phyloP scores from a whole-genome alignment of 2,888 invertebrate species.

The Chrysotoxum bicinctum region DNA sequence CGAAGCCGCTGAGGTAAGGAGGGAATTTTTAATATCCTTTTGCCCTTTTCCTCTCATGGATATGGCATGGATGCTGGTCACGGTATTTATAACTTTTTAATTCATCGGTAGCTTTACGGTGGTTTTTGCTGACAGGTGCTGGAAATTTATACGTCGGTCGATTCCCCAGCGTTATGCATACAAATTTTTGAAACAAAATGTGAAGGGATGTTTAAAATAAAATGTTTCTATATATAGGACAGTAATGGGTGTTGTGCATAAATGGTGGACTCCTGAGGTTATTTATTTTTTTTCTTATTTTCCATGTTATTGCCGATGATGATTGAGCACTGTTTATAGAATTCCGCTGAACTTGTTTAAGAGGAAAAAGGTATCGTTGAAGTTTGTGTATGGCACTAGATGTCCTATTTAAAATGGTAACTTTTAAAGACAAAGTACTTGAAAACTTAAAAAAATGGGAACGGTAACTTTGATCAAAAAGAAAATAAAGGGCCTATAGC shows the following conservation, averaged over 20 bases:
- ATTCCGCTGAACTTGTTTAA: not conserved
- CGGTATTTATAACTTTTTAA: constrained; percentile 64
- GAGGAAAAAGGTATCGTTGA: not conserved
- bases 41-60: not conserved
- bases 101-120: constrained; percentile 59
- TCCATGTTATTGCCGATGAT: not conserved
- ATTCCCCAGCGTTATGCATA: constrained; percentile 34
- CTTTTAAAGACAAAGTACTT: too few relatives aligned
- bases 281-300: not conserved
- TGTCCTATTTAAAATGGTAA: too few relatives aligned
- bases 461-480: too few relatives aligned
- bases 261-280: not conserved
- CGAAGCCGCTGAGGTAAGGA: not conserved
- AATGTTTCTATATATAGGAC: not conserved
- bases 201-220: not conserved
- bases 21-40: constrained; percentile 54
- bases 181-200: constrained; percentile 14
- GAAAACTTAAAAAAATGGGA: too few relatives aligned
- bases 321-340: constrained; percentile 8
- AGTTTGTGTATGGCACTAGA: too few relatives aligned
- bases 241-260: not conserved
- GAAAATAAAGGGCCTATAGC: too few relatives aligned
- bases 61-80: constrained; percentile 40
- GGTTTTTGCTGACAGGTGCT: constrained; percentile 68
- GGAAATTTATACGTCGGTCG: constrained; percentile 45